These are phyloP conservation scores for Cyphomyrus discorhynchus DNA, from an alignment of 2,113 vertebrate species.

Conservation along the genomic window DNA sequence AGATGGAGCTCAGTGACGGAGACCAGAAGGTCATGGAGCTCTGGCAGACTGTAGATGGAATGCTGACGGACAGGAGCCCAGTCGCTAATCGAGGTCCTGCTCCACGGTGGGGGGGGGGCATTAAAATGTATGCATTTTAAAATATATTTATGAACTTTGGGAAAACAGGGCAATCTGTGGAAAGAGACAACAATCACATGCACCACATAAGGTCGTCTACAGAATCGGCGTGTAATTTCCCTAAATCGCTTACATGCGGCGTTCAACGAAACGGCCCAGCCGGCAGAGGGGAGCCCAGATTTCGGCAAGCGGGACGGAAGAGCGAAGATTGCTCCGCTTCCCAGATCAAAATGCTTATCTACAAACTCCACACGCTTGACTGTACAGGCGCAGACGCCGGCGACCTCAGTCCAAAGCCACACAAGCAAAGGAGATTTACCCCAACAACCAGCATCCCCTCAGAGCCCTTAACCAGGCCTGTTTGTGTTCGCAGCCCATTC, in stretches of 20 bases:
- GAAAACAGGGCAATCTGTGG: not conserved
- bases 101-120: not conserved
- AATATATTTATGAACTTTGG: not conserved
- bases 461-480: not conserved
- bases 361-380: not conserved
- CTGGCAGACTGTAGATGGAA: not conserved
- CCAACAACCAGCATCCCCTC: not conserved
- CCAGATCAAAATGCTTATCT: not conserved
- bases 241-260: not conserved
- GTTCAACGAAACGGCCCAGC: not conserved
- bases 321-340: not conserved
- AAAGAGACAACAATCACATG: not conserved
- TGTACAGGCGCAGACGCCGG: not conserved
- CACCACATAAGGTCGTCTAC: not conserved
- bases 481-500: not conserved
- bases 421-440: not conserved
- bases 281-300: not conserved
- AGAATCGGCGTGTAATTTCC: not conserved
- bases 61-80: not conserved
- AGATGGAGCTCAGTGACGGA: not conserved
- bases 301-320: not conserved
- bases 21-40: not conserved
- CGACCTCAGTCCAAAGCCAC: not conserved
- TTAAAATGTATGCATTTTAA: not conserved
- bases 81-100: not conserved